Conservation (phyloP, 1,140 invertebrate genomes). For the Calephelis virginiensis region DNA sequence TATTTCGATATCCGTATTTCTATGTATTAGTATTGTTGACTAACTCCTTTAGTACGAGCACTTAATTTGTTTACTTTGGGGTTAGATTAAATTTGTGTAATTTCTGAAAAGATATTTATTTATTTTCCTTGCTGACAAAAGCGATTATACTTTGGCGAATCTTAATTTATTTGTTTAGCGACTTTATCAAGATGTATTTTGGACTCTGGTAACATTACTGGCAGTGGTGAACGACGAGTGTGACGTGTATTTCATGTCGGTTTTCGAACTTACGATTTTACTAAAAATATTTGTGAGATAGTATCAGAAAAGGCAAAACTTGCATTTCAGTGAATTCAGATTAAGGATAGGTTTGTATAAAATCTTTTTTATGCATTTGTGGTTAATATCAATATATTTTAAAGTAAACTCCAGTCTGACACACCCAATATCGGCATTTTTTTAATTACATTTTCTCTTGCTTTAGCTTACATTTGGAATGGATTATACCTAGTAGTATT, state of each 20-base stretch:
- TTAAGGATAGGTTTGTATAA: conserved; percentile 3
- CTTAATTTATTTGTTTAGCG: no score
- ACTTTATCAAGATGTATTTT: no score
- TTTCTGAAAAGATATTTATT: no score
- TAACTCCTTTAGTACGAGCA: no score
- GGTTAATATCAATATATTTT: not conserved
- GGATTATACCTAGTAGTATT: no score
- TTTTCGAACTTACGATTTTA: conserved; percentile 63
- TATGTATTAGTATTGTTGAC: no score
- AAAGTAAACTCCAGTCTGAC: conserved; percentile 46
- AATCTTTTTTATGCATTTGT: not conserved
- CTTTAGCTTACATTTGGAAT: not conserved
- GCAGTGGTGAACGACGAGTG: conserved; percentile 5
- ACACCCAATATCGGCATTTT: conserved; percentile 50
- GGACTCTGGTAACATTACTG: conserved; percentile 1
- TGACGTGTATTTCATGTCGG: conserved; percentile 58
- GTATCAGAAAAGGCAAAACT: conserved; percentile 4
- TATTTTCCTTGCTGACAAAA: no score
- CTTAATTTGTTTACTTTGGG: no score
- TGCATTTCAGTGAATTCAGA: not conserved
- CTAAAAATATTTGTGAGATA: conserved; percentile 40
- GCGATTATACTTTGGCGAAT: no score
- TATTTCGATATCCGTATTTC: no score
- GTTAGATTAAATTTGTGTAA: no score
- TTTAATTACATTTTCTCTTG: conserved; percentile 3